A percentile compares a stretch with the other conserved stretches of the same genome.
Conservation (phyloP, 2,888 invertebrate species). For the Pteria penguin region DNA sequence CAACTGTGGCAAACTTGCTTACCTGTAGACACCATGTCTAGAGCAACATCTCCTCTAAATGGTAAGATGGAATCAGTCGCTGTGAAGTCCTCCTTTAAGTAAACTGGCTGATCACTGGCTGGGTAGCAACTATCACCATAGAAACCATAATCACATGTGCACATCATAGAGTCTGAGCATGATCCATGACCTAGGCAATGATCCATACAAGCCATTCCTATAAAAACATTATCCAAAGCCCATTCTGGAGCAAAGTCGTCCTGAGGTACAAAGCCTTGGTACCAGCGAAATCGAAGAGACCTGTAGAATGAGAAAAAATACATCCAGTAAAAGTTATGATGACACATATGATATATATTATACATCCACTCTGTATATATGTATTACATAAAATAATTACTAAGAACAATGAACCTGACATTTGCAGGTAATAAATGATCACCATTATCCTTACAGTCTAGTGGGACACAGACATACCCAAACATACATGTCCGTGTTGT, state of each 20-base stretch:
- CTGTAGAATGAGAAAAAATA: conserved; percentile 54
- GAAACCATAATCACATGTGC: conserved; percentile 77
- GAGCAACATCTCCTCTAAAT: background rate
- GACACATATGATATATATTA: too few relatives aligned
- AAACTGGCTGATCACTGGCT: conserved; percentile 59
- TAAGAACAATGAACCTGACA: too few relatives aligned
- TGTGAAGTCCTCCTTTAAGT: conserved; percentile 78
- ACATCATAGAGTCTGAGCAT: conserved; percentile 73
- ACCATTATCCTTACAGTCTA: too few relatives aligned
- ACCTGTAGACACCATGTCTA: conserved; percentile 1
- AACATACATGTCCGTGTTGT: too few relatives aligned
- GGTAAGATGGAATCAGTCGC: conserved; percentile 44
- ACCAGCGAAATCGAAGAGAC: conserved; percentile 79
- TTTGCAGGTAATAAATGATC: too few relatives aligned
- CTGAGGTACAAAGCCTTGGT: conserved; percentile 76
- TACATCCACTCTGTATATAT: too few relatives aligned
- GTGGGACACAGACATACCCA: too few relatives aligned
- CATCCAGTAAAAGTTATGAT: too few relatives aligned
- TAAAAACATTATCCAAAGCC: conserved; percentile 80
- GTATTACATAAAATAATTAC: too few relatives aligned
- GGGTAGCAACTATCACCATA: conserved; percentile 69
- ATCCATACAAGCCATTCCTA: conserved; percentile 79
- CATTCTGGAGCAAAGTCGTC: conserved; percentile 77
- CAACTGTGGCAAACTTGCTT: too few relatives aligned
- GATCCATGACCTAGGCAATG: conserved; percentile 80